These are phyloP conservation scores for Drosophila cognata DNA, from an alignment of 2,888 invertebrate genomes.

Conservation along the genomic window DNA sequence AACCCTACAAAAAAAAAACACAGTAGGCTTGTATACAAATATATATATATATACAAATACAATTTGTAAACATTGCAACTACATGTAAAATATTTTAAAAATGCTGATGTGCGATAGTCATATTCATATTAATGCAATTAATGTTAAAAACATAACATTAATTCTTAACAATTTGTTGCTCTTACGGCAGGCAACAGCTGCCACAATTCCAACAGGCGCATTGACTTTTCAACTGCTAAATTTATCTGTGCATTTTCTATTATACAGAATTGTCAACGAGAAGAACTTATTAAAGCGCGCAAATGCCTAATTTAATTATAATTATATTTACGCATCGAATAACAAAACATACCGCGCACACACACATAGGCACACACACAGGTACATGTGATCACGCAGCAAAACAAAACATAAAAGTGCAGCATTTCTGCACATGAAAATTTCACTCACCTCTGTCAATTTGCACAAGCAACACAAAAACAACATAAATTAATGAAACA, in stretches of 20 bases:
- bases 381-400: conserved; percentile 20
- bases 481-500: conserved; percentile 74
- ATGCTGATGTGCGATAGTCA: not conserved
- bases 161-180: conserved; percentile 7
- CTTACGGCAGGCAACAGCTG: conserved; percentile 14
- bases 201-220: conserved; percentile 16
- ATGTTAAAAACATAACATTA: not conserved
- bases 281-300: conserved; percentile 14
- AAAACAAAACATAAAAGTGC: conserved; percentile 31
- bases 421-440: not conserved
- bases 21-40: not conserved
- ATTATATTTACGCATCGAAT: conserved; percentile 61
- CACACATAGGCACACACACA: conserved; percentile 4
- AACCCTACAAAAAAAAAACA: conserved; percentile 21
- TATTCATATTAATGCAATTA: not conserved
- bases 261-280: not conserved
- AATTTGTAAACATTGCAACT: conserved; percentile 31
- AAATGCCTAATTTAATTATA: conserved; percentile 64
- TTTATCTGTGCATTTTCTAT: not conserved
- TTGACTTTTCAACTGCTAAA: conserved; percentile 9
- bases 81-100: not conserved
- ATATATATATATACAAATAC: conserved; percentile 1
- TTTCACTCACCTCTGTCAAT: conserved; percentile 62
- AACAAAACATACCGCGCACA: conserved; percentile 65
- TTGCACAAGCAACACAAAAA: conserved; percentile 67